Conservation (phyloP, 1,140 invertebrate species). For the Drosophila sucinea region DNA sequence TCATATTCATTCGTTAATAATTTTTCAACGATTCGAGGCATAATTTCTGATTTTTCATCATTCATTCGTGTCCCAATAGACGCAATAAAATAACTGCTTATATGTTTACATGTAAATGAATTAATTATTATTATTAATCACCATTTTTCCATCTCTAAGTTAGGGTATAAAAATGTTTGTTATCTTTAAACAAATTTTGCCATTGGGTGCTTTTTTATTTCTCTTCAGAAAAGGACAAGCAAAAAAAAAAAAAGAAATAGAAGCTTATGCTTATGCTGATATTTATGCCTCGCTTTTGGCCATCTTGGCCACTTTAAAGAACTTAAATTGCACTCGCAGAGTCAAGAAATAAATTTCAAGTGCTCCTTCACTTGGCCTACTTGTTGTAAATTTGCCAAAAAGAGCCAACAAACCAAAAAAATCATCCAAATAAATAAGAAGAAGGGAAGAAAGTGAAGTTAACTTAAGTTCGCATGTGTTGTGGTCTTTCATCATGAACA, state of each 20-base stretch:
- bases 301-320: constrained; percentile 50
- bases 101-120: too few species aligned
- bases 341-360: constrained; percentile 59
- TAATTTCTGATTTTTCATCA: too few species aligned
- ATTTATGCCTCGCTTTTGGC: constrained; percentile 14
- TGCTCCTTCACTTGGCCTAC: constrained; percentile 71
- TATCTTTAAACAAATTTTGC: not conserved
- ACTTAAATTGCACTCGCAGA: constrained; percentile 49
- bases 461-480: constrained; percentile 77
- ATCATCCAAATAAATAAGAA: not conserved
- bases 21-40: too few species aligned
- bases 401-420: constrained; percentile 16
- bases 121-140: too few species aligned
- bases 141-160: not conserved
- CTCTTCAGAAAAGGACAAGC: not conserved
- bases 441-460: constrained; percentile 15
- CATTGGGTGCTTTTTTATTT: constrained; percentile 4
- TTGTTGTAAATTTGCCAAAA: constrained; percentile 62
- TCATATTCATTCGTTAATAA: too few species aligned
- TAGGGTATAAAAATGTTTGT: not conserved
- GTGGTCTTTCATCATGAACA: constrained; percentile 70
- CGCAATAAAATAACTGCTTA: too few species aligned
- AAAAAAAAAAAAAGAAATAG: constrained; percentile 40
- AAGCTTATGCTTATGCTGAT: constrained; percentile 56
- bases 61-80: too few species aligned